Evolutionary conservation across 2,888 invertebrate species (phyloP).

Genomic region (Tenthredo amoena): DNA sequence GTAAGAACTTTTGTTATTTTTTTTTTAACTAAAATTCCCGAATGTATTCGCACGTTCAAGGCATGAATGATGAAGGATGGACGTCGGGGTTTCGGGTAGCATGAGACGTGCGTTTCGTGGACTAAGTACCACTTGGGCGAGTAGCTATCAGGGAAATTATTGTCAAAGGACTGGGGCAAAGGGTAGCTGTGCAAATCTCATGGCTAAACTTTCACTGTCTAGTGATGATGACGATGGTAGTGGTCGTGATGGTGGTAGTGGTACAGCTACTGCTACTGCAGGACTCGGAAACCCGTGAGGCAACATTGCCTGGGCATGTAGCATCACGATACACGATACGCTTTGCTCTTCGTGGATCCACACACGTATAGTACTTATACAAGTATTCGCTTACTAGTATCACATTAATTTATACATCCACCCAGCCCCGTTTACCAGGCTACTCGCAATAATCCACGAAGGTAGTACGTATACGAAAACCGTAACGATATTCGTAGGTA

Average conservation of each 20-base stretch:
- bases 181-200: conserved; percentile 12
- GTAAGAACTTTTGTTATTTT: background rate
- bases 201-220: conserved; percentile 31
- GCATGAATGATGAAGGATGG: background rate
- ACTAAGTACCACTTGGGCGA: conserved; percentile 39
- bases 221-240: background rate
- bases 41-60: background rate
- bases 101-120: conserved; percentile 20
- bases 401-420: background rate
- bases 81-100: conserved; percentile 1
- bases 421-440: conserved; percentile 6
- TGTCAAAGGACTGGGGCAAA: conserved; percentile 42
- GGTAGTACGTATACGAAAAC: background rate
- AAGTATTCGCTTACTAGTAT: background rate
- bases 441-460: conserved; percentile 5
- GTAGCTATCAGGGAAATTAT: conserved; percentile 35
- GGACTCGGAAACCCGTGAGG: background rate
- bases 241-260: background rate
- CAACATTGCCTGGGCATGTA: conserved; percentile 27
- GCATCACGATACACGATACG: conserved; percentile 2
- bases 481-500: background rate
- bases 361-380: background rate
- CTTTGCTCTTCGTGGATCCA: background rate
- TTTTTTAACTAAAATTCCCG: background rate
- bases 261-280: background rate